Evolutionary conservation across 2,797 vertebrate genomes (phyloP).

Genomic region (Discoglossus pictus): DNA sequence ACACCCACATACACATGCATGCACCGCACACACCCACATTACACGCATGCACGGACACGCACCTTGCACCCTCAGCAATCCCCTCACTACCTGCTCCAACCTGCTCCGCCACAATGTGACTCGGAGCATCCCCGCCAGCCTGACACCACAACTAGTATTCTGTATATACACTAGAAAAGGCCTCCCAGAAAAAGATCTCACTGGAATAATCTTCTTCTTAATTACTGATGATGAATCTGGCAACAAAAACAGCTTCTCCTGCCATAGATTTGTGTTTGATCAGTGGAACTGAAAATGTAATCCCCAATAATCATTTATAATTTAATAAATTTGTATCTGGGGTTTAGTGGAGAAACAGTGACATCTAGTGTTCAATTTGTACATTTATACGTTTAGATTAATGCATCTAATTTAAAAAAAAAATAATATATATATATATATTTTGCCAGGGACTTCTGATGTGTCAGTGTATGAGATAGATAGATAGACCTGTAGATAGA

Average conservation of each 20-base stretch:
- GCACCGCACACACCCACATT: no score
- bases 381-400: no score
- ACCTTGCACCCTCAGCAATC: background rate
- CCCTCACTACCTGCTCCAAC: constrained; percentile 9
- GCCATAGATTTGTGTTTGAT: background rate
- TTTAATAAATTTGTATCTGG: background rate
- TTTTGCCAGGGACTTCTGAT: no score
- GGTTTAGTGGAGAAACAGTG: background rate
- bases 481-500: no score
- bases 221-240: constrained; percentile 32
- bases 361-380: constrained; percentile 29
- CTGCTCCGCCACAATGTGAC: background rate
- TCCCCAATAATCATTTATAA: background rate
- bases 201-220: constrained; percentile 8
- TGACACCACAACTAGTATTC: background rate
- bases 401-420: no score
- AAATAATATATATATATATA: no score
- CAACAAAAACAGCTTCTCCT: background rate
- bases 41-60: constrained; percentile 5
- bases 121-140: constrained; percentile 7
- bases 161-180: background rate
- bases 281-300: background rate
- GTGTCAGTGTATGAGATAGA: no score
- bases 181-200: background rate
- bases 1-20: background rate